Conservation (phyloP, 2,113 vertebrate genomes). For the Siniperca chuatsi region DNA sequence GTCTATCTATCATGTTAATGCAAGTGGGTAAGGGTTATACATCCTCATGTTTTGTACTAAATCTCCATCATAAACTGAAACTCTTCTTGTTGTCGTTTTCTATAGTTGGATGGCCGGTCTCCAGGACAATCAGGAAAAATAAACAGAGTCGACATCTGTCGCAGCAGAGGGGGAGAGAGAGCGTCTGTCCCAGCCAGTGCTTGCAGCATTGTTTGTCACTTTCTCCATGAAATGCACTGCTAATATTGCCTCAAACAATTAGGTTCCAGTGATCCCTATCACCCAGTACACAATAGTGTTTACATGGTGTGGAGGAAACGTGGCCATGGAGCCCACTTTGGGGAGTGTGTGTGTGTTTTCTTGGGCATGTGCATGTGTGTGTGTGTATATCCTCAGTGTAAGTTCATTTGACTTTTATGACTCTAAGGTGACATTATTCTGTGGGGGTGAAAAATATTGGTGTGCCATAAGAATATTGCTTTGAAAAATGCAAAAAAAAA, state of each 20-base stretch:
- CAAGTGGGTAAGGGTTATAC: too few relatives aligned
- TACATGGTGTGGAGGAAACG: slow-evolving; percentile 80
- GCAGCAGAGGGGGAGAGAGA: slow-evolving; percentile 41
- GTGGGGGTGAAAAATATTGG: neutral
- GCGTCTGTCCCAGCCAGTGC: slow-evolving; percentile 55
- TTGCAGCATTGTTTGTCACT: slow-evolving; percentile 83
- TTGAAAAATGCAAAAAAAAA: neutral
- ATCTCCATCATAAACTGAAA: slow-evolving; percentile 8
- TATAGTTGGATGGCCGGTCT: slow-evolving; percentile 30
- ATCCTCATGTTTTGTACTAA: neutral
- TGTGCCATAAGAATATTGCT: neutral
- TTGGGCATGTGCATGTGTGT: slow-evolving; percentile 29
- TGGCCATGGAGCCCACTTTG: slow-evolving; percentile 78
- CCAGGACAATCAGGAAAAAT: slow-evolving; percentile 61
- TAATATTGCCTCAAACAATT: slow-evolving; percentile 85
- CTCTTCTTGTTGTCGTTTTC: slow-evolving; percentile 10
- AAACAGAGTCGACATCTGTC: slow-evolving; percentile 62
- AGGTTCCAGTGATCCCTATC: slow-evolving; percentile 83
- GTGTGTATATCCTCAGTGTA: neutral
- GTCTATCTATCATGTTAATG: neutral
- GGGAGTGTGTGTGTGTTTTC: slow-evolving; percentile 66
- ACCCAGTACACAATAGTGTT: slow-evolving; percentile 84
- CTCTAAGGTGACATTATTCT: neutral
- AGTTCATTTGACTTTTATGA: slow-evolving; percentile 22
- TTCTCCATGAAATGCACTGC: slow-evolving; percentile 80